Percentiles rank a stretch among this genome's conserved stretches.
Conservation (phyloP, 2,113 vertebrate species). For the Bombycilla garrulus region DNA sequence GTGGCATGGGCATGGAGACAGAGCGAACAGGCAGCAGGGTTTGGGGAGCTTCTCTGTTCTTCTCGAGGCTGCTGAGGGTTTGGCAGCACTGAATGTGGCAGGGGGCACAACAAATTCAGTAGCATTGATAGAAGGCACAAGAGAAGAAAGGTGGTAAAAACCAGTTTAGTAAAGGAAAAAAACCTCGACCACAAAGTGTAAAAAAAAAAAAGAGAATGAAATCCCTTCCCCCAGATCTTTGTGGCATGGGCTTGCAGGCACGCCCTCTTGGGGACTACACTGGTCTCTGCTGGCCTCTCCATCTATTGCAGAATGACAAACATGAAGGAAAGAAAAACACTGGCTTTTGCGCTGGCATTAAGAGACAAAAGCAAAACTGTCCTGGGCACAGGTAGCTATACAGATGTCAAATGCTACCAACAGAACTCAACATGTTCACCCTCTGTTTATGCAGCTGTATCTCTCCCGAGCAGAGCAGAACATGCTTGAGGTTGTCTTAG, state of each 20-base stretch:
- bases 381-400: neutral
- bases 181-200: neutral
- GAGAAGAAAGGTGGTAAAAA: neutral
- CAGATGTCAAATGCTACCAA: neutral
- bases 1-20: fast-evolving
- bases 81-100: neutral
- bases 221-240: neutral
- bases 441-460: neutral
- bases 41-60: neutral
- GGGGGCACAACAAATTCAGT: neutral
- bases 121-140: neutral
- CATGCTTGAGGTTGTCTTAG: neutral
- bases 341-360: neutral
- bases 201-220: neutral
- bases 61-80: fast-evolving
- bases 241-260: neutral
- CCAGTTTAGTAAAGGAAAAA: neutral
- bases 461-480: neutral
- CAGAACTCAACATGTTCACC: fast-evolving
- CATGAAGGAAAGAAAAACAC: neutral
- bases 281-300: neutral
- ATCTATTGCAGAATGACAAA: neutral
- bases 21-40: neutral
- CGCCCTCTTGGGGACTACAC: neutral
- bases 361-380: neutral